phyloP scores from a whole-genome alignment of 2,888 invertebrate species.

The Ceratothoa steindachneri region DNA sequence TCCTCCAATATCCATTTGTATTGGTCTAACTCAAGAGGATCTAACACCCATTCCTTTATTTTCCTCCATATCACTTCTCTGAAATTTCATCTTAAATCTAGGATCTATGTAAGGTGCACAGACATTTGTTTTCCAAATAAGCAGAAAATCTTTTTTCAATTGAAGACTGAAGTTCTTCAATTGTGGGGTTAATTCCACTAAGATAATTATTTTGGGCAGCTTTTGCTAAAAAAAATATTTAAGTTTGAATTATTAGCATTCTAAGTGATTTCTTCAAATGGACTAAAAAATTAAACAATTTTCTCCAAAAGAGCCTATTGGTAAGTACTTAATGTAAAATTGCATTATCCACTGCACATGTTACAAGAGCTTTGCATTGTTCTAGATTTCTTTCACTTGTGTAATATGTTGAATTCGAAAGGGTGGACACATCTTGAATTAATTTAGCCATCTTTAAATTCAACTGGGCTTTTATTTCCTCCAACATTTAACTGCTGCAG shows the following conservation, averaged over 20 bases:
- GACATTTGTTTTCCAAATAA: not conserved
- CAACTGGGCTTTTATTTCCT: not conserved
- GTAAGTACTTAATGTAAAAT: not conserved
- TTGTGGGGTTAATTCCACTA: not conserved
- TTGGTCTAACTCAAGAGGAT: not conserved
- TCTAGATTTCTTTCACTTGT: not conserved
- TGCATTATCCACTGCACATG: not conserved
- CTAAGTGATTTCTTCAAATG: not conserved
- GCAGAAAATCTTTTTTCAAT: not conserved
- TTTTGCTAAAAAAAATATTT: not conserved
- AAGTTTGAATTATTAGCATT: not conserved
- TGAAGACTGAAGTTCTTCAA: not conserved
- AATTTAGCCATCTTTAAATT: not conserved
- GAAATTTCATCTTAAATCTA: not conserved
- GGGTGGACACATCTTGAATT: not conserved
- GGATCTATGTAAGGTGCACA: not conserved
- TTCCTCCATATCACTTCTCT: not conserved
- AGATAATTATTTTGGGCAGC: not conserved
- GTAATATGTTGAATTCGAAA: not conserved
- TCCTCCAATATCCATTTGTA: no score
- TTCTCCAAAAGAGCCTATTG: not conserved
- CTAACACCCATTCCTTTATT: not conserved
- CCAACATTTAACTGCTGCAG: not conserved
- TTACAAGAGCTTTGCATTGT: not conserved
- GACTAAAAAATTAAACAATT: not conserved